Conservation (phyloP, 2,113 vertebrate species). For the Mionectes macconnelli region DNA sequence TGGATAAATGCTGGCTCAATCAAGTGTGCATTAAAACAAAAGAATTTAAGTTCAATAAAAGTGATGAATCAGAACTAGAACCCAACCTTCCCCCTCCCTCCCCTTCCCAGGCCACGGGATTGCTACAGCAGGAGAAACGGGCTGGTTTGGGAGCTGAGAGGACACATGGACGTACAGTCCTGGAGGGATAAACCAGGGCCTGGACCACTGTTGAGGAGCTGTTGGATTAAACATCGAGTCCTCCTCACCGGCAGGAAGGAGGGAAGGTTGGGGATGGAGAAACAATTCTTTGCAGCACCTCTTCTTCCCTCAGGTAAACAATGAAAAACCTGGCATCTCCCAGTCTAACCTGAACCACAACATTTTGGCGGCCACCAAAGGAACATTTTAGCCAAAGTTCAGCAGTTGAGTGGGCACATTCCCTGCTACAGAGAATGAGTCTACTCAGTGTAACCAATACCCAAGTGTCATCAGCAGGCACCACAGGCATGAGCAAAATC, state of each 20-base stretch:
- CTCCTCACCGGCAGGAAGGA: background rate
- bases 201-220: background rate
- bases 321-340: background rate
- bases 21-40: slow-evolving; percentile 81
- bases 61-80: slow-evolving; percentile 77
- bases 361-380: background rate
- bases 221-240: background rate
- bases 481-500: background rate
- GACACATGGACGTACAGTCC: background rate
- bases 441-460: background rate
- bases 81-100: slow-evolving; percentile 49
- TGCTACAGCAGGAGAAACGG: background rate
- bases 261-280: background rate
- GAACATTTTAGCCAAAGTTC: background rate
- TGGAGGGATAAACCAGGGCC: background rate
- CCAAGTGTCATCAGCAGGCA: background rate
- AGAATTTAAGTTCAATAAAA: slow-evolving; percentile 78
- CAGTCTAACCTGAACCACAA: background rate
- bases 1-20: slow-evolving; percentile 79
- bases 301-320: background rate
- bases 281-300: rapidly evolving
- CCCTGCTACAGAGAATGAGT: background rate
- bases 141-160: background rate
- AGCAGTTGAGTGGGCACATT: background rate
- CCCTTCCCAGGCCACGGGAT: background rate